phyloP scores from a whole-genome alignment of 1,140 invertebrate species.

The Charaxes varanes region DNA sequence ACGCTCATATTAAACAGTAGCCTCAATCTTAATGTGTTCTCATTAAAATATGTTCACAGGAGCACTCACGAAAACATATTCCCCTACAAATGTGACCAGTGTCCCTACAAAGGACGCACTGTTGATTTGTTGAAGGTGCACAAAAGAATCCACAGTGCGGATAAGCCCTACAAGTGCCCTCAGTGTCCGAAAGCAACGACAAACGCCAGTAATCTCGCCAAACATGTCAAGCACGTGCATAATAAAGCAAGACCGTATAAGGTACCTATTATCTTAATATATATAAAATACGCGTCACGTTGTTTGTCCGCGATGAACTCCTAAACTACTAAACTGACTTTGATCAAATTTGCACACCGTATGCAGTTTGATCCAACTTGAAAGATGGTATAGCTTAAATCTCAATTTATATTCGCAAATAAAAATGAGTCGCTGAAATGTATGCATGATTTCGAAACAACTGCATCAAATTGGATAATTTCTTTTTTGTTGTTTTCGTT shows the following conservation, averaged over 20 bases:
- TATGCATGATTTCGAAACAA: too few relatives aligned
- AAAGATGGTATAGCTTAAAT: too few relatives aligned
- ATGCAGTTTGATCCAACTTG: too few relatives aligned
- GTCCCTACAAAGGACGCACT: slow-evolving; percentile 54
- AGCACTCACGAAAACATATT: slow-evolving; percentile 52
- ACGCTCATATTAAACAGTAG: too few relatives aligned
- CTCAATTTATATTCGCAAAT: too few relatives aligned
- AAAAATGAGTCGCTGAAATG: too few relatives aligned
- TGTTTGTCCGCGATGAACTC: too few relatives aligned
- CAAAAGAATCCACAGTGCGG: slow-evolving; percentile 44
- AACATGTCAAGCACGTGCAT: slow-evolving; percentile 59
- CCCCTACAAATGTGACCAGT: slow-evolving; percentile 56
- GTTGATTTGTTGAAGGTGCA: slow-evolving; percentile 55
- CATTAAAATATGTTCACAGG: slow-evolving; percentile 29
- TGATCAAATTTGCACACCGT: too few relatives aligned
- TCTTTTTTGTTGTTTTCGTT: too few relatives aligned
- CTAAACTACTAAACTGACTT: too few relatives aligned
- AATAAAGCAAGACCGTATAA: slow-evolving; percentile 50
- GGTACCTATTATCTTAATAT: slow-evolving; percentile 31
- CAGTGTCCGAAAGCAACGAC: slow-evolving; percentile 53
- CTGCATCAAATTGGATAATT: too few relatives aligned
- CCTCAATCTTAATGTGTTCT: neutral
- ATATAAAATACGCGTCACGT: too few relatives aligned
- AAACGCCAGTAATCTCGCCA: slow-evolving; percentile 52
- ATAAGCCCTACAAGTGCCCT: slow-evolving; percentile 59